These are phyloP conservation scores for Tetrao urogallus DNA, from an alignment of 2,113 vertebrate species.

Conservation along the genomic window DNA sequence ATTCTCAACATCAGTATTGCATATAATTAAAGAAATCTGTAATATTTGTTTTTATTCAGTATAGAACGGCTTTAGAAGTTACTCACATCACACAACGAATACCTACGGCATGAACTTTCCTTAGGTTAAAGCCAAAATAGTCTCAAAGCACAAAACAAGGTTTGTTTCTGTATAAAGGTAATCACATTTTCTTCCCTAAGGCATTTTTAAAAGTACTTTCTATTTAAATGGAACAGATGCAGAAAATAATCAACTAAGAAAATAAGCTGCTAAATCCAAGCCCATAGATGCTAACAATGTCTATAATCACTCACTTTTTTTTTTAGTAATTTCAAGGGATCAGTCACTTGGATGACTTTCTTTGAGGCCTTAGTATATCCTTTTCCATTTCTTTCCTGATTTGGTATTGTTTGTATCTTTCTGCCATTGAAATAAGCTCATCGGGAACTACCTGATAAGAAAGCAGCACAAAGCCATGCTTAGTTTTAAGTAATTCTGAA, in stretches of 20 bases:
- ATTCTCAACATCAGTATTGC: neutral
- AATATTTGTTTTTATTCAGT: neutral
- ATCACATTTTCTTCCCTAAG: neutral
- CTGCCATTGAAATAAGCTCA: conserved; percentile 89
- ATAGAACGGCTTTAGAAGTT: neutral
- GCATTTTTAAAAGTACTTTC: neutral
- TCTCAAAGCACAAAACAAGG: neutral
- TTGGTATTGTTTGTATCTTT: conserved; percentile 85
- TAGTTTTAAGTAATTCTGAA: neutral
- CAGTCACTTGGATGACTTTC: conserved; percentile 36
- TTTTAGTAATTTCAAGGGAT: neutral
- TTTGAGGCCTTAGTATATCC: conserved; percentile 54
- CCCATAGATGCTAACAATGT: neutral
- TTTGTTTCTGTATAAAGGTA: neutral
- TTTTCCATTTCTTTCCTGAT: conserved; percentile 80
- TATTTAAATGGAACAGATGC: neutral
- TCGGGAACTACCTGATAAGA: conserved; percentile 85
- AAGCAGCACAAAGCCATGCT: neutral
- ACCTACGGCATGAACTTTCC: neutral
- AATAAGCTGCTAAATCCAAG: neutral
- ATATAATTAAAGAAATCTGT: neutral
- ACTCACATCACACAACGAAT: neutral
- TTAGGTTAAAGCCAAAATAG: neutral
- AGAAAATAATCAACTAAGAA: neutral
- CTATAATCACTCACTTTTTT: neutral